These are phyloP conservation scores for Cephus pulcher DNA, from an alignment of 2,888 invertebrate species.

Conservation along the genomic window DNA sequence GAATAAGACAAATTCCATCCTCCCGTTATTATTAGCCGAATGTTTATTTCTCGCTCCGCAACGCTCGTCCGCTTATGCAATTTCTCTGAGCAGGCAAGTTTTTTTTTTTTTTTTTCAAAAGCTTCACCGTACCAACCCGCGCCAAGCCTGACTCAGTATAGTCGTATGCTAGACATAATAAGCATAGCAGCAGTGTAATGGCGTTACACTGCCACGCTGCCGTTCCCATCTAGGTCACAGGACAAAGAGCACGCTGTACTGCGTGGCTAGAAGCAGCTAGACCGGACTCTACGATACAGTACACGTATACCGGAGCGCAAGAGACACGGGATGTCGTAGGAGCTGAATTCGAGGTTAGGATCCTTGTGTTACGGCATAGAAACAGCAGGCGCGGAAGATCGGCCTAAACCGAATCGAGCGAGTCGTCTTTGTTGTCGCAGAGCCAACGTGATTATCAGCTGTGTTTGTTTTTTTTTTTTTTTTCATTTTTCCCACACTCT, in stretches of 20 bases:
- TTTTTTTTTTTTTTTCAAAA: background rate
- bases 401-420: background rate
- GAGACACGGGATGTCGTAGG: conserved; percentile 8
- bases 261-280: conserved; percentile 36
- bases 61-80: background rate
- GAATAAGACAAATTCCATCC: background rate
- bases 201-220: conserved; percentile 10
- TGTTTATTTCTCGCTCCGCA: background rate
- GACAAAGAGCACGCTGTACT: conserved; percentile 42
- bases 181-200: background rate
- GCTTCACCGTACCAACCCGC: background rate
- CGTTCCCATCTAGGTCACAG: conserved; percentile 45
- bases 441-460: background rate
- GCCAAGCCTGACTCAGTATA: background rate
- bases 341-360: background rate
- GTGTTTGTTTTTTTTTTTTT: too few species aligned
- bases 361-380: background rate
- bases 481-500: background rate
- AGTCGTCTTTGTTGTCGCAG: background rate
- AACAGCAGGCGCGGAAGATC: background rate
- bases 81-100: background rate
- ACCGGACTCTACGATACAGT: conserved; percentile 19
- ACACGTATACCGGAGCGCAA: background rate
- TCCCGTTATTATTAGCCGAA: background rate
- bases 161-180: background rate